These are phyloP conservation scores for Emydura subglobosa DNA, from an alignment of 2,113 vertebrate species.

Conservation along the genomic window DNA sequence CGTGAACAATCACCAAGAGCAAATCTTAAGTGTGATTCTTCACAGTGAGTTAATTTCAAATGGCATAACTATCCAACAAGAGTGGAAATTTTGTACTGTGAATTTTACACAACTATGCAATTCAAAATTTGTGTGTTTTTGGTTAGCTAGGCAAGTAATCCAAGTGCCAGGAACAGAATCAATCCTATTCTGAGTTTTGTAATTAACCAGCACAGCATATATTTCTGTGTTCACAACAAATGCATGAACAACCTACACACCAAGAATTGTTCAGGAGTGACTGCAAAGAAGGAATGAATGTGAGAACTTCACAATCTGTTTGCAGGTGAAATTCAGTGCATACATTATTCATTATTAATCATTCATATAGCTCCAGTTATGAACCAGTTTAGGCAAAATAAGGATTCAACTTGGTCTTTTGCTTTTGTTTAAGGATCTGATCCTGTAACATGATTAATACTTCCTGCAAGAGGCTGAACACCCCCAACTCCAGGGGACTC, in stretches of 20 bases:
- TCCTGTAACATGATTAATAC: fast-evolving
- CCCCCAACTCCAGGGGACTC: fast-evolving
- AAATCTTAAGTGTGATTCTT: slow-evolving; percentile 1
- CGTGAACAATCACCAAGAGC: not conserved
- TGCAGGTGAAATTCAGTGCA: not conserved
- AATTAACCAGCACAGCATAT: not conserved
- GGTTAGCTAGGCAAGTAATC: not conserved
- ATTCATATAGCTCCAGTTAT: not conserved
- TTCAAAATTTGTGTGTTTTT: not conserved
- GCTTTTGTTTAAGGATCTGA: not conserved
- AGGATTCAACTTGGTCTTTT: not conserved
- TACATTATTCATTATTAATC: not conserved
- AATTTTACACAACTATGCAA: not conserved
- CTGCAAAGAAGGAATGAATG: not conserved
- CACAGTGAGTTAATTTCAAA: not conserved
- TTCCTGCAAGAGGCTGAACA: not conserved
- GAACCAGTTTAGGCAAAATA: not conserved
- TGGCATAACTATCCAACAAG: not conserved
- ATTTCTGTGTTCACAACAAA: not conserved
- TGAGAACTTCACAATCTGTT: not conserved
- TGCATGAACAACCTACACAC: not conserved
- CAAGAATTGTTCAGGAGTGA: not conserved
- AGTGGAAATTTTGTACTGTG: fast-evolving
- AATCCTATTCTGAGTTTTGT: not conserved
- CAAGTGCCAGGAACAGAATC: not conserved